Percentiles rank a stretch among this genome's conserved stretches.
phyloP scores from a whole-genome alignment of 1,140 invertebrate genomes.

The Laupala kohalensis region DNA sequence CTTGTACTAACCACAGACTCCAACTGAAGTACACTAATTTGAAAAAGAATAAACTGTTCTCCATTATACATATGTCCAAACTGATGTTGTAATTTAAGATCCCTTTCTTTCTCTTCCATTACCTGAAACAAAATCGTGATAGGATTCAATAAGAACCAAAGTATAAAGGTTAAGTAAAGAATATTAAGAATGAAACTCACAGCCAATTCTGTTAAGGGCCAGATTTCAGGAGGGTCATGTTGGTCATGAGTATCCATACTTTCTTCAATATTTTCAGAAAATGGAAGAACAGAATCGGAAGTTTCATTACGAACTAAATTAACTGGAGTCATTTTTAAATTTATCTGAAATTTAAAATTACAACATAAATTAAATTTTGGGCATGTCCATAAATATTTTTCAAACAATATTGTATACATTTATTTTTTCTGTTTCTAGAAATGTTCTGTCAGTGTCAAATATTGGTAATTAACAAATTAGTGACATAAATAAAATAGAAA shows the following conservation, averaged over 20 bases:
- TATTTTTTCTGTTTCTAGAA: neutral
- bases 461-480: no score
- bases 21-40: conserved; percentile 58
- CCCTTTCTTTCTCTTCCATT: conserved; percentile 48
- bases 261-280: conserved; percentile 28
- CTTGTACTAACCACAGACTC: conserved; percentile 55
- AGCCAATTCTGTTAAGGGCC: conserved; percentile 36
- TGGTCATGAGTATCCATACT: conserved; percentile 41
- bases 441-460: neutral
- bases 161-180: neutral
- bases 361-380: neutral
- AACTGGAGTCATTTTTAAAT: conserved; percentile 56
- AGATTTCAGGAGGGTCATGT: conserved; percentile 27
- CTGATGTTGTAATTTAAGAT: conserved; percentile 57
- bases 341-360: conserved; percentile 20
- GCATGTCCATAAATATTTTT: neutral
- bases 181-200: conserved; percentile 24
- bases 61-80: conserved; percentile 64
- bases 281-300: conserved; percentile 16
- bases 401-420: neutral
- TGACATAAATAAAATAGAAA: neutral
- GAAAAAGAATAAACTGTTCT: conserved; percentile 68
- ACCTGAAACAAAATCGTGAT: no score
- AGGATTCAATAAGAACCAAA: conserved; percentile 15
- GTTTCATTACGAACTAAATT: conserved; percentile 41